phyloP scores from a whole-genome alignment of 2,113 vertebrate species.

The Daphoenositta chrysoptera region DNA sequence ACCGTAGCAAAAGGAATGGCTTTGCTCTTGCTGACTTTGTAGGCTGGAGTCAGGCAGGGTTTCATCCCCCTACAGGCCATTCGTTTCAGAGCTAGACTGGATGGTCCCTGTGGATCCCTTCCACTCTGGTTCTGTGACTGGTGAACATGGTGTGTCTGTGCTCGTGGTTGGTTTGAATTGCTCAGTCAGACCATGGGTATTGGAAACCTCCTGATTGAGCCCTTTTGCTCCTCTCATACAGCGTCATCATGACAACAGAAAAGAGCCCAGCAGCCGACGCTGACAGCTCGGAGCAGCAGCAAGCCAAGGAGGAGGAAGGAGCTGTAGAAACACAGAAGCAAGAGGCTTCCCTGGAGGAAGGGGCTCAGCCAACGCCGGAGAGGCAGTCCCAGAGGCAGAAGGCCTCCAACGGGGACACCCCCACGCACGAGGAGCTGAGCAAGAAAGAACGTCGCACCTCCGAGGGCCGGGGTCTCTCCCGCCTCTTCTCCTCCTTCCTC shows the following conservation, averaged over 20 bases:
- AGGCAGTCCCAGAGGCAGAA: constrained; percentile 63
- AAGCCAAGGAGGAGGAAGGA: constrained; percentile 72
- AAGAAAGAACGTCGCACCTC: constrained; percentile 76
- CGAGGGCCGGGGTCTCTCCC: constrained; percentile 84
- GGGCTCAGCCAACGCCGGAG: background rate
- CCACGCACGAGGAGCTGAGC: constrained; percentile 75
- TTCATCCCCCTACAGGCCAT: background rate
- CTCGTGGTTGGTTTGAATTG: background rate
- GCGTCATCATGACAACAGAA: constrained; percentile 95
- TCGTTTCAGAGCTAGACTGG: background rate
- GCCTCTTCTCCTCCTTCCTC: constrained; percentile 91
- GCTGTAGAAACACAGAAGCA: constrained; percentile 51
- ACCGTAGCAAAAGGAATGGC: background rate
- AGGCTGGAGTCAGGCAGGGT: background rate
- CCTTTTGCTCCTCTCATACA: constrained; percentile 27
- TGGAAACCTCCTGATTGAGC: background rate
- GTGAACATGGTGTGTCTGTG: background rate
- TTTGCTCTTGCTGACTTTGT: background rate
- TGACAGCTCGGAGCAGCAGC: constrained; percentile 69
- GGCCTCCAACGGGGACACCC: constrained; percentile 68
- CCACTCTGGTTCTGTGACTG: background rate
- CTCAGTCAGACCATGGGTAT: background rate
- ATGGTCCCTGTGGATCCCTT: background rate
- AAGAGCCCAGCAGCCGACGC: constrained; percentile 73
- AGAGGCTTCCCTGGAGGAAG: constrained; percentile 50